These are phyloP conservation scores for Pithys albifrons DNA, from an alignment of 2,113 vertebrate species.

Conservation along the genomic window DNA sequence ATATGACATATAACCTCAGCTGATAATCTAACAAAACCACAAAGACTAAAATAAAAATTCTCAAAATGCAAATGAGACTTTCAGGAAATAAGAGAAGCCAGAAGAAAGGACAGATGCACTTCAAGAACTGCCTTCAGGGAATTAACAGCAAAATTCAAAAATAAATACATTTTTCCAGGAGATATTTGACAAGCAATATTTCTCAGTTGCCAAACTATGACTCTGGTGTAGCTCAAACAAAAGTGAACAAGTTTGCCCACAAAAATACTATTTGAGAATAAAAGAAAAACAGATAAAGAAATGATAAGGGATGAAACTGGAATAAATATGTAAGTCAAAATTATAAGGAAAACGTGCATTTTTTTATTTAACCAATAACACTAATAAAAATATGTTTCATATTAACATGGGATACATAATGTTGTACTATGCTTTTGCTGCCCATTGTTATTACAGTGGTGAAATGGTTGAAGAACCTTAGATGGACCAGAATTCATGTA, in stretches of 20 bases:
- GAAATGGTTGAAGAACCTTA: background rate
- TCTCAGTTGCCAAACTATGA: background rate
- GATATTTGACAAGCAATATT: background rate
- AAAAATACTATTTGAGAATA: background rate
- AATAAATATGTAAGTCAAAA: background rate
- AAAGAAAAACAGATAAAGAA: background rate
- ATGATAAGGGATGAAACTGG: background rate
- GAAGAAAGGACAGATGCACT: background rate
- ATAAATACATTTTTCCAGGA: background rate
- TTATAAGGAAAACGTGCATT: fast-evolving
- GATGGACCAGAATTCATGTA: background rate
- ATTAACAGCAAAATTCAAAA: background rate
- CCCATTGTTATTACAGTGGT: background rate
- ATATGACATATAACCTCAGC: background rate
- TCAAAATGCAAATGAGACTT: background rate
- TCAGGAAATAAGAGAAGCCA: background rate
- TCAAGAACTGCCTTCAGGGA: background rate
- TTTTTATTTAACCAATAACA: background rate
- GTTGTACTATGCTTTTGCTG: background rate
- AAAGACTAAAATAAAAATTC: background rate
- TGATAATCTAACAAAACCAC: background rate
- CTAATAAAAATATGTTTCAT: background rate
- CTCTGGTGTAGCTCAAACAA: background rate
- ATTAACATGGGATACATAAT: background rate
- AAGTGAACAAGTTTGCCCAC: background rate